Evolutionary conservation across 1,140 invertebrate genomes (phyloP).

Genomic region (Heliconius hewitsoni): DNA sequence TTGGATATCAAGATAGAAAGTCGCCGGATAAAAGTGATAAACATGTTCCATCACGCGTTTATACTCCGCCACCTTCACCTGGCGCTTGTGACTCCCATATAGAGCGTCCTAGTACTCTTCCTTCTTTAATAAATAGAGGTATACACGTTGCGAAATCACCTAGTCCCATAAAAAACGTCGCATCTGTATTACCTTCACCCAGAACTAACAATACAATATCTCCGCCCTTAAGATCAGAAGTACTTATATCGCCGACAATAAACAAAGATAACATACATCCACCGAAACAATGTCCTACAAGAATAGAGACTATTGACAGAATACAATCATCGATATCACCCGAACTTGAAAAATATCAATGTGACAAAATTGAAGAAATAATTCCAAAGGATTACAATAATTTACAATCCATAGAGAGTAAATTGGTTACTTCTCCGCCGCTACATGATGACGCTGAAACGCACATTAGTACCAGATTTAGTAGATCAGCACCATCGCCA

Average conservation of each 20-base stretch:
- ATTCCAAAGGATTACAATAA: constrained; percentile 34
- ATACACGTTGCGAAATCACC: constrained; percentile 65
- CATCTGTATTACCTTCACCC: constrained; percentile 61
- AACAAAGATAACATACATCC: constrained; percentile 45
- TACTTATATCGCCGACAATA: constrained; percentile 43
- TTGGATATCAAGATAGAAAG: constrained; percentile 62
- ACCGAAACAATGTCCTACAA: constrained; percentile 43
- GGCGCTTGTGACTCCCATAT: constrained; percentile 64
- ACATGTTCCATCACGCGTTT: constrained; percentile 72
- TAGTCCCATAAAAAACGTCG: constrained; percentile 72
- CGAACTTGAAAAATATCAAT: constrained; percentile 42
- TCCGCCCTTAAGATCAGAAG: constrained; percentile 54
- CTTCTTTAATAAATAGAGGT: constrained; percentile 65
- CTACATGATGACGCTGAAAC: background rate
- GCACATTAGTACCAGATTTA: constrained; percentile 16
- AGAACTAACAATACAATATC: constrained; percentile 64
- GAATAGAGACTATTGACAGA: constrained; percentile 47
- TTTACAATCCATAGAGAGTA: constrained; percentile 12
- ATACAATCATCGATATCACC: constrained; percentile 50
- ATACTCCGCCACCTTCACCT: constrained; percentile 72
- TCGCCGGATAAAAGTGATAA: constrained; percentile 66
- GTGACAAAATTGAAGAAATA: constrained; percentile 40
- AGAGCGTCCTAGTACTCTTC: constrained; percentile 69
- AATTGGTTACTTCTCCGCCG: background rate
- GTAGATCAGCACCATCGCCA: constrained; percentile 51